Percentiles rank a stretch among this genome's conserved stretches.
Evolutionary conservation across 2,797 vertebrate species (phyloP).

Genomic region (Tokudaia muenninki): DNA sequence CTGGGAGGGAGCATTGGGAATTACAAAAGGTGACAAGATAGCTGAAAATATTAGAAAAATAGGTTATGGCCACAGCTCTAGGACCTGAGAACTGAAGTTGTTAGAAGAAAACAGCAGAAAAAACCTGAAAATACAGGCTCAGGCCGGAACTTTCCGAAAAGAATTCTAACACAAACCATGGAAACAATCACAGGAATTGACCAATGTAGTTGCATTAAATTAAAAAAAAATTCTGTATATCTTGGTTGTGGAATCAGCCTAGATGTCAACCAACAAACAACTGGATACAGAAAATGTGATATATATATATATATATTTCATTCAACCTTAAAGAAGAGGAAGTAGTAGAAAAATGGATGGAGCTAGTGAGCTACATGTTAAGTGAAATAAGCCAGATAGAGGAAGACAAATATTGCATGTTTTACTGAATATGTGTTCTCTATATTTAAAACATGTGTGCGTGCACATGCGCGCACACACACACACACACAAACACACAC

Average conservation of each 20-base stretch:
- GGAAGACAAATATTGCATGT: neutral
- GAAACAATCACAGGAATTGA: neutral
- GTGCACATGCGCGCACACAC: too few species aligned
- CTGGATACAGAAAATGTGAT: neutral
- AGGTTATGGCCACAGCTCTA: neutral
- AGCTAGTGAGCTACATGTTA: neutral
- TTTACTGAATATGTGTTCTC: neutral
- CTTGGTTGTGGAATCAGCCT: neutral
- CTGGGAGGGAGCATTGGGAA: neutral
- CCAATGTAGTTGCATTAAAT: neutral
- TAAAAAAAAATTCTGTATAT: neutral
- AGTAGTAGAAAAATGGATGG: neutral
- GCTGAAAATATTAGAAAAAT: neutral
- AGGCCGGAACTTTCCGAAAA: neutral
- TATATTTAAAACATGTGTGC: neutral
- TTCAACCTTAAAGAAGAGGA: neutral
- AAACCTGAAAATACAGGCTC: neutral
- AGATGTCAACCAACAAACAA: neutral
- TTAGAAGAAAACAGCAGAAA: neutral
- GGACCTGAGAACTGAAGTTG: neutral
- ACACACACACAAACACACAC: too few species aligned
- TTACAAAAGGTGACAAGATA: neutral
- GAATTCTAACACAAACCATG: neutral
- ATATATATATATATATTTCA: neutral
- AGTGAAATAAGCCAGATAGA: neutral